Evolutionary conservation across 1,140 invertebrate genomes (phyloP).

Genomic region (Drosophila ercepeae): DNA sequence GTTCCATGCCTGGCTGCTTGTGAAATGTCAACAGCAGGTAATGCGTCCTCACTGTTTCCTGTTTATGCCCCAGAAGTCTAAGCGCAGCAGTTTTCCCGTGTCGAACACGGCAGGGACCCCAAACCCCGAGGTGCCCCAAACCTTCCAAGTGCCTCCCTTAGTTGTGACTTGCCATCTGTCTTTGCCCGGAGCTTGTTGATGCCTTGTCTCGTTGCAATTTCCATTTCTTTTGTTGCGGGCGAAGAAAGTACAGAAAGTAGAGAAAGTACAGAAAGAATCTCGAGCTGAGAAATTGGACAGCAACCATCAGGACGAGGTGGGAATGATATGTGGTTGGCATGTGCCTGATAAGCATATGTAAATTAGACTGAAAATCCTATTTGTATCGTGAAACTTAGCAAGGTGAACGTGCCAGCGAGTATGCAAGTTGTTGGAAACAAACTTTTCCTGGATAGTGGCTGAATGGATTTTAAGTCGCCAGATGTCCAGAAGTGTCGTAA

Average conservation of each 20-base stretch:
- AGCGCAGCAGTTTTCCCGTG: slow-evolving; percentile 2
- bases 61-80: slow-evolving; percentile 35
- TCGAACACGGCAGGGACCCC: too few species aligned
- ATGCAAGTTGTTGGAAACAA: background rate
- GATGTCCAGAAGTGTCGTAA: background rate
- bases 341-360: slow-evolving; percentile 32
- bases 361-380: slow-evolving; percentile 31
- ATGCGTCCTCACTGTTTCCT: slow-evolving; percentile 64
- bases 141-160: background rate
- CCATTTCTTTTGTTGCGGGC: slow-evolving; percentile 38
- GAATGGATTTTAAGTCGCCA: background rate
- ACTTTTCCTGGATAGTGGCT: background rate
- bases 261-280: slow-evolving; percentile 5
- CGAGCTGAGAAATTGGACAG: slow-evolving; percentile 21
- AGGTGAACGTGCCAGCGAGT: background rate
- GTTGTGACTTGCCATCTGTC: slow-evolving; percentile 36
- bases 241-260: slow-evolving; percentile 6
- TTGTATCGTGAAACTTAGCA: slow-evolving; percentile 2
- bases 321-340: slow-evolving; percentile 37
- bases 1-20: slow-evolving; percentile 46
- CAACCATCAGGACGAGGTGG: slow-evolving; percentile 2
- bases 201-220: slow-evolving; percentile 40
- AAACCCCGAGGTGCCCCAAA: background rate
- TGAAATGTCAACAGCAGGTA: slow-evolving; percentile 77
- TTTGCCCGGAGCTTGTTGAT: slow-evolving; percentile 16